Evolutionary conservation across 2,888 invertebrate species (phyloP).

Genomic region (Imbricaverruca yamaguchii): DNA sequence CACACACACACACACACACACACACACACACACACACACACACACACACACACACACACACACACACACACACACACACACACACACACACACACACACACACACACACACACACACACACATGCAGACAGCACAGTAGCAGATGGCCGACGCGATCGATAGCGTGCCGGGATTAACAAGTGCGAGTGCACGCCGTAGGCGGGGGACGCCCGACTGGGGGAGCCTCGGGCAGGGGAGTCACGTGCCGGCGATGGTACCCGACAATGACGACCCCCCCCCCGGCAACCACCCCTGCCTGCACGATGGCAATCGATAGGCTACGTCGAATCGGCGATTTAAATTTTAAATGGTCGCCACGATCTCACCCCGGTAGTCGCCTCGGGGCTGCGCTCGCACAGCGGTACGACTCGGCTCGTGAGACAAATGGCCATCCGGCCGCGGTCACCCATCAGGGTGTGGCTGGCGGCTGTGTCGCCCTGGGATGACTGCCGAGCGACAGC

Average conservation of each 20-base stretch:
- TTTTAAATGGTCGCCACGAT: not conserved
- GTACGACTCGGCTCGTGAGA: not conserved
- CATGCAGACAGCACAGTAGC: not conserved
- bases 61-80: too few species aligned
- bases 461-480: not conserved
- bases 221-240: not conserved
- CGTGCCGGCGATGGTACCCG: not conserved
- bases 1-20: too few species aligned
- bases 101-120: too few species aligned
- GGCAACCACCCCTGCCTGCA: not conserved
- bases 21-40: too few species aligned
- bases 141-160: conserved; percentile 11
- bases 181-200: not conserved
- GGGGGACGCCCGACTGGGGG: not conserved
- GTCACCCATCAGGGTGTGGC: not conserved
- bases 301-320: not conserved
- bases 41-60: too few species aligned
- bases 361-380: not conserved
- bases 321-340: not conserved
- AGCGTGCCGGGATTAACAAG: not conserved
- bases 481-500: too few species aligned
- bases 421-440: not conserved
- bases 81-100: too few species aligned
- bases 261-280: not conserved
- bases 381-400: not conserved